Conservation (phyloP, 2,888 invertebrate genomes). For the Polylopha cassiicola region DNA sequence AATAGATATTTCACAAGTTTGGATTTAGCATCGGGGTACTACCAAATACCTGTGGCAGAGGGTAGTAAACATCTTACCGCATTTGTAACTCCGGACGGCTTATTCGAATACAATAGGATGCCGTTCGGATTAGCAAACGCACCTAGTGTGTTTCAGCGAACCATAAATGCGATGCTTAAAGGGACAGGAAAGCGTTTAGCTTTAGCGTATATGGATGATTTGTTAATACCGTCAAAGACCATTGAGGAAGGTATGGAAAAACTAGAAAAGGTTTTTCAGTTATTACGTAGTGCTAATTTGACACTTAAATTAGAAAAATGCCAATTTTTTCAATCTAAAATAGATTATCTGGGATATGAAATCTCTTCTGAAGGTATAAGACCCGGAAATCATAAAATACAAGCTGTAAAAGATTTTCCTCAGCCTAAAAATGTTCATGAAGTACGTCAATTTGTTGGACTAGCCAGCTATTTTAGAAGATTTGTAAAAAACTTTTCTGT, state of each 20-base stretch:
- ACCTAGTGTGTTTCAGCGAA: constrained; percentile 20
- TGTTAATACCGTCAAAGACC: constrained; percentile 9
- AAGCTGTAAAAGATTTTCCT: background rate
- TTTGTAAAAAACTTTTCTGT: background rate
- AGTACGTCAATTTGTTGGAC: constrained; percentile 1
- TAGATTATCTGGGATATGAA: constrained; percentile 1
- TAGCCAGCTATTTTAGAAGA: background rate
- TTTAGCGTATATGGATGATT: constrained; percentile 20
- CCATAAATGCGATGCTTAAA: constrained; percentile 17
- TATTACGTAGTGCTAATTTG: constrained; percentile 18
- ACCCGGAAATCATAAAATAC: background rate
- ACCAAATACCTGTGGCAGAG: constrained; percentile 28
- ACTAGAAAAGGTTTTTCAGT: constrained; percentile 1
- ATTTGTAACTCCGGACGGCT: constrained; percentile 11
- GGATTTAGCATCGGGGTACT: constrained; percentile 12
- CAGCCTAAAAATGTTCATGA: background rate
- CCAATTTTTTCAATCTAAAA: background rate
- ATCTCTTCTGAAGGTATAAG: background rate
- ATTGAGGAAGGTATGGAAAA: constrained; percentile 14
- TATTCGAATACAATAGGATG: constrained; percentile 17
- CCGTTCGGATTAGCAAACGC: constrained; percentile 19
- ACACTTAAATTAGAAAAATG: constrained; percentile 11
- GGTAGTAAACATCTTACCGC: constrained; percentile 14
- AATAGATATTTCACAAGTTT: constrained; percentile 15
- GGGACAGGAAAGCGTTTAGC: background rate